Evolutionary conservation across 2,888 invertebrate species (phyloP).

Genomic region (Mythimna albipuncta): DNA sequence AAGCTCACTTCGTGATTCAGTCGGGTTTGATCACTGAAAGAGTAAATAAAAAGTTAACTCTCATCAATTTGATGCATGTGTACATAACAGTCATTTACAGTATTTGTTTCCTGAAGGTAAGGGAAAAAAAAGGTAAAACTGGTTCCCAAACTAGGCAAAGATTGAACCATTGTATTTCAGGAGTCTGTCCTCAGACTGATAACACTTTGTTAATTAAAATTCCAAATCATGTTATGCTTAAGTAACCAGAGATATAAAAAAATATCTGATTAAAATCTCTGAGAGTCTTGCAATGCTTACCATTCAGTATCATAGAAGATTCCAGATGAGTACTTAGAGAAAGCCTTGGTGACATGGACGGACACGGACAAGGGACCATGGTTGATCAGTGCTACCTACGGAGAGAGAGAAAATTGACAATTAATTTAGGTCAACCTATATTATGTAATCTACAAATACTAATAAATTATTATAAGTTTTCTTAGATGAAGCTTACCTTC

Average conservation of each 20-base stretch:
- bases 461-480: not conserved
- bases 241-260: not conserved
- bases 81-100: too few relatives aligned
- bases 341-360: slow-evolving; percentile 93
- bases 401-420: slow-evolving; percentile 38
- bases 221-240: not conserved
- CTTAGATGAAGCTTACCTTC: slow-evolving; percentile 80
- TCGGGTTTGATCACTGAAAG: too few relatives aligned
- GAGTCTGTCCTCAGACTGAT: not conserved
- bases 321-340: slow-evolving; percentile 74
- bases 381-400: slow-evolving; percentile 93
- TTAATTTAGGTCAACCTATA: not conserved
- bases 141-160: not conserved
- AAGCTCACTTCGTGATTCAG: slow-evolving; percentile 96
- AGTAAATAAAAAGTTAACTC: not conserved
- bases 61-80: not conserved
- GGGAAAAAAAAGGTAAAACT: not conserved
- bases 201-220: slow-evolving; percentile 22
- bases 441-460: not conserved
- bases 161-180: not conserved
- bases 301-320: slow-evolving; percentile 77
- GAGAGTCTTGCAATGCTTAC: slow-evolving; percentile 65
- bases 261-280: not conserved
- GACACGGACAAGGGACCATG: slow-evolving; percentile 97
- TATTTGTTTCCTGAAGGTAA: not conserved